Evolutionary conservation across 2,113 vertebrate genomes (phyloP).

Genomic region (Apus apus): DNA sequence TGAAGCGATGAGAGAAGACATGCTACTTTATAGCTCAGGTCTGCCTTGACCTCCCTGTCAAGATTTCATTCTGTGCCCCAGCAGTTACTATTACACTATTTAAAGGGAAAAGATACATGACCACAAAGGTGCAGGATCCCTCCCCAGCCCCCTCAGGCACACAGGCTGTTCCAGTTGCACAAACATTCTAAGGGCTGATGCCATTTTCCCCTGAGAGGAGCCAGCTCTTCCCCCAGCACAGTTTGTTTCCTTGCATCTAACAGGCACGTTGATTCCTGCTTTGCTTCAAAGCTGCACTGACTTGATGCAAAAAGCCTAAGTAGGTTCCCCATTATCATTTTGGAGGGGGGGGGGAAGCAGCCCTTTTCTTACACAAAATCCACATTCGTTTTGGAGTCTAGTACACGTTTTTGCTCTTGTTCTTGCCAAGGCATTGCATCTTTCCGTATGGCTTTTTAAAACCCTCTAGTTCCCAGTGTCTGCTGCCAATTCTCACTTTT

Average conservation of each 20-base stretch:
- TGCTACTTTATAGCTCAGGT: accelerated
- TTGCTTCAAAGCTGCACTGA: background rate
- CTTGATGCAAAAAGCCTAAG: background rate
- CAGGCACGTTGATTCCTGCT: background rate
- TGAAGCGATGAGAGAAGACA: background rate
- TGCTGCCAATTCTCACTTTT: background rate
- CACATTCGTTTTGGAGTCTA: background rate
- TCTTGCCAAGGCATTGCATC: background rate
- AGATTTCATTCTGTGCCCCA: background rate
- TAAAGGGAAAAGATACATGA: background rate
- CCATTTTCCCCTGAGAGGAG: background rate
- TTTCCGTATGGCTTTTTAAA: background rate
- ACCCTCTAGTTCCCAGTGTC: accelerated
- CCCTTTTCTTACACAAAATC: background rate
- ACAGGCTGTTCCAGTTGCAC: background rate
- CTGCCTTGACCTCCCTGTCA: background rate
- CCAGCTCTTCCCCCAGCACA: background rate
- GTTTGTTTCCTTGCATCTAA: background rate
- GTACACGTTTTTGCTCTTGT: background rate
- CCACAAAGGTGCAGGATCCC: background rate
- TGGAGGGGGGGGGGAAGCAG: too few species aligned
- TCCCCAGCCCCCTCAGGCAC: background rate
- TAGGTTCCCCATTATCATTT: background rate
- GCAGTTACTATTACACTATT: accelerated
- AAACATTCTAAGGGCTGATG: background rate